phyloP scores from a whole-genome alignment of 1,140 invertebrate species.

The Chironomus striatipennis region DNA sequence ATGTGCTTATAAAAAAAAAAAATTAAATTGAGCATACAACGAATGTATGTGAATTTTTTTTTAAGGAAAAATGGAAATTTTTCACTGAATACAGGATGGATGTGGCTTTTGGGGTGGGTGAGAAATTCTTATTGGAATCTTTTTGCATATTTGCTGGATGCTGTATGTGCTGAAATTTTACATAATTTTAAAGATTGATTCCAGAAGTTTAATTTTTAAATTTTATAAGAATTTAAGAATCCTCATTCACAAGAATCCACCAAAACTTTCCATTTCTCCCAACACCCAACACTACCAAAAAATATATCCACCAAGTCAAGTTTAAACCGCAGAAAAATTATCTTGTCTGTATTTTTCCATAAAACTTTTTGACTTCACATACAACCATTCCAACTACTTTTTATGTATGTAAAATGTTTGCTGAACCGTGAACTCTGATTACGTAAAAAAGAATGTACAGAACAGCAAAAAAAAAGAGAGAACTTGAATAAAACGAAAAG shows the following conservation, averaged over 20 bases:
- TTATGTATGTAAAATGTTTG: background rate
- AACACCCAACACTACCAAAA: background rate
- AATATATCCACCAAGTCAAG: background rate
- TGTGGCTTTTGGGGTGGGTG: background rate
- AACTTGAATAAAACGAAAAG: too few species aligned
- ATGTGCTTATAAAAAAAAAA: background rate
- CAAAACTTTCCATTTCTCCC: too few species aligned
- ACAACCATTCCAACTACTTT: background rate
- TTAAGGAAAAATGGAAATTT: background rate
- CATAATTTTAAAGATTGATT: too few species aligned
- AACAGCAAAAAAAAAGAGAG: background rate
- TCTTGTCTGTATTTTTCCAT: background rate
- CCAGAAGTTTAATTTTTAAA: too few species aligned
- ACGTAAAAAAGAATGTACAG: conserved; percentile 12
- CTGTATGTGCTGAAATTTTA: too few species aligned
- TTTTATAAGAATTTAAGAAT: too few species aligned
- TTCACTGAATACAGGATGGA: background rate
- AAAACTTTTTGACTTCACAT: too few species aligned
- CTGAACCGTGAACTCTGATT: conserved; percentile 17
- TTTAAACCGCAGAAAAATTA: background rate
- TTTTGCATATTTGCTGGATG: too few species aligned
- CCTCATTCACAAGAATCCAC: too few species aligned
- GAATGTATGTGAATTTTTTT: conserved; percentile 2
- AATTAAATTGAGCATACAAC: background rate
- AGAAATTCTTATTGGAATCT: too few species aligned